Evolutionary conservation across 1,140 invertebrate species (phyloP).

Genomic region (Pristionchus pacificus): DNA sequence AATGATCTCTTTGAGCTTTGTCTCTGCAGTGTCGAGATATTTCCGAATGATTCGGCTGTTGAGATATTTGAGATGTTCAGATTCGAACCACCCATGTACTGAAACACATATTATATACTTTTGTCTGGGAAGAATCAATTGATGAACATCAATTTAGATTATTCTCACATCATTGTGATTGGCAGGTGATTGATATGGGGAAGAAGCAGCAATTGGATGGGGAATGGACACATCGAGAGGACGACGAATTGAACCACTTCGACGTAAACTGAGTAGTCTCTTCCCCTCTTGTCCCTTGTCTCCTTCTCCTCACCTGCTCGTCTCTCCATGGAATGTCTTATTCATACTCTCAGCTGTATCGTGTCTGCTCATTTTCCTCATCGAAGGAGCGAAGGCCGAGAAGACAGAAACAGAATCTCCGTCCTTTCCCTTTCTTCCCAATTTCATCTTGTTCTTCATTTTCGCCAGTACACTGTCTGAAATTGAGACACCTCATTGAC

Average conservation of each 20-base stretch:
- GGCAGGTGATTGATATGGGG: background rate
- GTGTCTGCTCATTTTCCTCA: background rate
- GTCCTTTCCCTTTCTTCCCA: slow-evolving; percentile 13
- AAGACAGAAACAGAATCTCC: slow-evolving; percentile 27
- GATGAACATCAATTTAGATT: too few species aligned
- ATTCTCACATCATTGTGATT: background rate
- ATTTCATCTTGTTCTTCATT: slow-evolving; percentile 29
- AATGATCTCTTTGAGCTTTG: background rate
- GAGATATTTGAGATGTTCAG: background rate
- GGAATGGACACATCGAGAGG: background rate
- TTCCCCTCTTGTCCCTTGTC: background rate
- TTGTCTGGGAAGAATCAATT: too few species aligned
- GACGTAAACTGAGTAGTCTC: background rate
- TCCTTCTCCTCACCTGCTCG: too few species aligned
- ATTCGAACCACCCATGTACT: too few species aligned
- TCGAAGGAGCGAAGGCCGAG: slow-evolving; percentile 3
- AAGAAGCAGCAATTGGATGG: background rate
- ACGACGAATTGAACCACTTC: background rate
- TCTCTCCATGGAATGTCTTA: background rate
- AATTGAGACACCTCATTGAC: background rate
- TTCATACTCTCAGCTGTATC: background rate
- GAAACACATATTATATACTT: too few species aligned
- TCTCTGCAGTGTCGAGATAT: background rate
- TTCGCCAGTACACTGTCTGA: slow-evolving; percentile 15
- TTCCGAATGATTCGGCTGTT: slow-evolving; percentile 19